Conservation (phyloP, 1,140 invertebrate genomes). For the Drosophila mojavensis region DNA sequence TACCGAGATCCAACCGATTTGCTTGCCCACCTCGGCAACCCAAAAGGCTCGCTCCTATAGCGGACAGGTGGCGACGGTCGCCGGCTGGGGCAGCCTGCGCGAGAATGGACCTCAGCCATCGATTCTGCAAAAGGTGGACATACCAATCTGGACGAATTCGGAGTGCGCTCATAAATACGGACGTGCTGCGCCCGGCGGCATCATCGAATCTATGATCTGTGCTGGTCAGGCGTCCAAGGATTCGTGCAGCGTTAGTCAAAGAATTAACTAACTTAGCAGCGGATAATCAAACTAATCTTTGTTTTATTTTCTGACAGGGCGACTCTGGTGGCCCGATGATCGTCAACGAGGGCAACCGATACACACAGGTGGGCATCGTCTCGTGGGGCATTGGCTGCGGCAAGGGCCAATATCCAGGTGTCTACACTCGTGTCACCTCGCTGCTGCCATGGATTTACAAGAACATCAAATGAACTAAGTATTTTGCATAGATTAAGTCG, state of each 20-base stretch:
- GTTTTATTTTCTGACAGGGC: conserved; percentile 87
- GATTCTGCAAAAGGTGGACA: conserved; percentile 92
- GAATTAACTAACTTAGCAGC: not conserved
- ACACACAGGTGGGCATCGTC: conserved; percentile 94
- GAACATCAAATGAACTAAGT: conserved; percentile 84
- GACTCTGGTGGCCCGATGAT: conserved; percentile 96
- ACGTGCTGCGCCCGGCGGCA: conserved; percentile 93
- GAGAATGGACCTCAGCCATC: conserved; percentile 92
- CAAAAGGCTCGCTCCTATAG: conserved; percentile 85
- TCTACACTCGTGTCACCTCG: conserved; percentile 87
- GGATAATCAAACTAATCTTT: not conserved
- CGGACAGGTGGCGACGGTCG: conserved; percentile 90
- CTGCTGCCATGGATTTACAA: conserved; percentile 92
- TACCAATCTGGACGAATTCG: conserved; percentile 92
- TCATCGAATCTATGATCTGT: conserved; percentile 94
- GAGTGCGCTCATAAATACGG: conserved; percentile 93
- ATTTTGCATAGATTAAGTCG: conserved; percentile 66
- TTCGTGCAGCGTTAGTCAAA: conserved; percentile 92
- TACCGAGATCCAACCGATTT: conserved; percentile 91
- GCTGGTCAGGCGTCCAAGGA: conserved; percentile 92
- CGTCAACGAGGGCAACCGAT: conserved; percentile 89
- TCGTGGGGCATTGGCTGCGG: conserved; percentile 98
- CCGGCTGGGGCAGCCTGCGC: conserved; percentile 88
- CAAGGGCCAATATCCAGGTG: conserved; percentile 94
- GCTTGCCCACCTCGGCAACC: conserved; percentile 88